Conservation (phyloP, 2,797 vertebrate genomes). For the Urophycis tenuis region DNA sequence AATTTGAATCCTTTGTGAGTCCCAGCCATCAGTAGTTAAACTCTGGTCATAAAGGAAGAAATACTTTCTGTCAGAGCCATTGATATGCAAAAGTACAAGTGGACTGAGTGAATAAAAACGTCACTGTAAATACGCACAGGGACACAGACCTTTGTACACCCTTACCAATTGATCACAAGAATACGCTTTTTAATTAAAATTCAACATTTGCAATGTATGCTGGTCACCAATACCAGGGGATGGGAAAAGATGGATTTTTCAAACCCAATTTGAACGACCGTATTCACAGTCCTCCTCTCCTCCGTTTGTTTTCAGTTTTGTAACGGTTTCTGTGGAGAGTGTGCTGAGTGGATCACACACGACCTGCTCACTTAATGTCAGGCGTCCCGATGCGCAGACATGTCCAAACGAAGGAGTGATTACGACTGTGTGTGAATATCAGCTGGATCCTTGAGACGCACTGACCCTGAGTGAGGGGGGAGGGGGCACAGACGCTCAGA, state of each 20-base stretch:
- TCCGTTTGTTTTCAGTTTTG: background rate
- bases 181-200: background rate
- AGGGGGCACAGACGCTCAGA: constrained; percentile 33
- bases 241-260: background rate
- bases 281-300: background rate
- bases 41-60: background rate
- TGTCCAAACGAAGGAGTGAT: background rate
- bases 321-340: background rate
- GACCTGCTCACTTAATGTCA: background rate
- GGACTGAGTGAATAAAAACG: background rate
- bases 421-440: background rate
- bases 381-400: background rate
- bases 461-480: constrained; percentile 25
- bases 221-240: background rate
- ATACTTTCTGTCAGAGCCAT: background rate
- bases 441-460: constrained; percentile 7
- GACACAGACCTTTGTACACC: background rate
- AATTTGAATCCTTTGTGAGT: background rate
- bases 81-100: no score
- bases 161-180: background rate
- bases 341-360: background rate
- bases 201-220: background rate
- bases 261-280: background rate
- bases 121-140: background rate
- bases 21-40: background rate